phyloP scores from a whole-genome alignment of 2,797 vertebrate species.

The Pantherophis vulpinus region DNA sequence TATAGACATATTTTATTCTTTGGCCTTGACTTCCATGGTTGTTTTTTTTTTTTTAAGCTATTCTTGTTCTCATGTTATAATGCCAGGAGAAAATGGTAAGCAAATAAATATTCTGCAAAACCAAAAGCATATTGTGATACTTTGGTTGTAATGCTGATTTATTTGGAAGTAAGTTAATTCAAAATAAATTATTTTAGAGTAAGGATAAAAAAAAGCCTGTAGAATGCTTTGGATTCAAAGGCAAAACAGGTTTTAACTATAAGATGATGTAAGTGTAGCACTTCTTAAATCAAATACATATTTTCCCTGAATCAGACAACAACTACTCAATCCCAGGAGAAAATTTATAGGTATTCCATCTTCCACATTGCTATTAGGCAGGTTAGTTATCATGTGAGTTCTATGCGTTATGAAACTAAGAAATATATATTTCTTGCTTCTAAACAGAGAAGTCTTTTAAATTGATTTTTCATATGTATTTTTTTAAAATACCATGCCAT shows the following conservation, averaged over 20 bases:
- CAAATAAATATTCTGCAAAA: conserved; percentile 44
- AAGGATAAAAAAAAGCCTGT: neutral
- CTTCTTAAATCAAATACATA: neutral
- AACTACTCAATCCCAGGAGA: neutral
- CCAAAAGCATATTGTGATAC: conserved; percentile 13
- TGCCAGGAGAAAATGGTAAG: conserved; percentile 36
- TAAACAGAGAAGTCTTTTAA: conserved; percentile 20
- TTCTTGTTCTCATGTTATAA: conserved; percentile 28
- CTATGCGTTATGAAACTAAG: neutral
- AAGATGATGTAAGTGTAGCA: neutral
- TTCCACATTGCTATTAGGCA: neutral
- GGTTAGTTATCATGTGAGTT: neutral
- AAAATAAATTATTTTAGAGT: neutral
- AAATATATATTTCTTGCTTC: neutral
- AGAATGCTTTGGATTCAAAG: neutral
- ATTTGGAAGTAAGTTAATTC: neutral
- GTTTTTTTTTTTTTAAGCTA: neutral
- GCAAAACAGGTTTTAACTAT: neutral
- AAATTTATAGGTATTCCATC: neutral
- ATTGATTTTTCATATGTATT: conserved; percentile 1
- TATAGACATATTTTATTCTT: neutral
- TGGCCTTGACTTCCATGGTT: neutral
- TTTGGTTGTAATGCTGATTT: neutral
- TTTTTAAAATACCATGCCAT: conserved; percentile 51
- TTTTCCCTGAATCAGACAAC: neutral